Evolutionary conservation across 2,888 invertebrate species (phyloP), one percentile per base, ranked within the genome.

Genomic region (Lithosia quadra): DNA sequence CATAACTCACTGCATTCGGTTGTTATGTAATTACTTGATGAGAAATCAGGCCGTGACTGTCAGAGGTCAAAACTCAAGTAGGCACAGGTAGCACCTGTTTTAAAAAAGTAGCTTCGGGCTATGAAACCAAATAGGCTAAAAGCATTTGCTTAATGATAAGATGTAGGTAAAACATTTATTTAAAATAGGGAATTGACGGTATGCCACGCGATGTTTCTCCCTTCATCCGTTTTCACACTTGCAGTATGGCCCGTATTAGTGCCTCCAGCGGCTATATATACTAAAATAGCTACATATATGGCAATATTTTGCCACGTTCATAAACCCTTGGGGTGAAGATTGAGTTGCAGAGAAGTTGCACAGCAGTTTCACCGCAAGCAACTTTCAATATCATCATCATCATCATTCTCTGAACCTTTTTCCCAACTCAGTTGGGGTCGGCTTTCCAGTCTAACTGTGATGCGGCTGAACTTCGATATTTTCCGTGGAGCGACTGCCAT

Each of bases 21-120:
- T 67, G 65, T 84, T 86, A 78, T 79, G 77, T 79, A 85, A 86
- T 80, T 81, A 81, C 77, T 79, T 82, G 75, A 82, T 82, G 79
- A 75, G 78, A 80, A 80, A 82, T 76, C 69, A 69, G 24, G 69
- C 66, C 70, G 63, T 33, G 7, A 8, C 70, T 53, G 28, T 2
- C 28, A 4, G 59, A 67, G 76, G 68, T 74, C 58, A 75, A 76
- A 69, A 36, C 57, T 64, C 66, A 64, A 74, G 57, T 3, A 36
- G 58, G 10, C 0, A 67, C 63, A 63, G 57, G 34, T 0, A 55
- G 59, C 22, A 49, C n/a, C n/a, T 49, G 24, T 13, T 49, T 28
- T 62, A 33, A 62, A 62, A 15, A 62, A 49, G 28, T 28, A 49
- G 7, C 11, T n/a, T 10, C 28, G 21, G 24, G 13, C 18, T 18